Percentiles rank a stretch among this genome's conserved stretches.
Evolutionary conservation across 1,140 invertebrate species (phyloP).

Genomic region (Himalopsyche phryganea): DNA sequence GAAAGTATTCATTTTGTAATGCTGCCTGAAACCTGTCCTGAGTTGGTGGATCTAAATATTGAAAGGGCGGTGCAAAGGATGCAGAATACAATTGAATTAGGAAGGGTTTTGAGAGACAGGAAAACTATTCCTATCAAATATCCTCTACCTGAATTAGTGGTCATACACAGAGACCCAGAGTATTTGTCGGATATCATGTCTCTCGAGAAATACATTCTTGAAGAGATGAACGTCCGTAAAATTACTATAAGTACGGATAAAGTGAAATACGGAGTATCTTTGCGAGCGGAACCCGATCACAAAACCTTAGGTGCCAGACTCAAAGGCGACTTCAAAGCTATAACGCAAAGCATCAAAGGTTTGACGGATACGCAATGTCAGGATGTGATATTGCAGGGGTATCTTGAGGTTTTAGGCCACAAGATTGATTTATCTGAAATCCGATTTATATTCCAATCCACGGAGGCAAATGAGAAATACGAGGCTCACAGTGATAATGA

Average conservation of each 20-base stretch:
- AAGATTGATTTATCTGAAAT: slow-evolving; percentile 78
- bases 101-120: slow-evolving; percentile 86
- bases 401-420: slow-evolving; percentile 72
- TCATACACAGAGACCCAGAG: slow-evolving; percentile 82
- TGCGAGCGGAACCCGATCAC: slow-evolving; percentile 93
- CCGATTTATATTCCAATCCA: slow-evolving; percentile 77
- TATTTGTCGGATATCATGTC: slow-evolving; percentile 79
- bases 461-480: slow-evolving; percentile 64
- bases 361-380: slow-evolving; percentile 80
- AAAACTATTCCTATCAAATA: slow-evolving; percentile 95
- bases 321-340: slow-evolving; percentile 86
- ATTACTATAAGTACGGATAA: slow-evolving; percentile 91
- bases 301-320: slow-evolving; percentile 77
- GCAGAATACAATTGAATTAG: slow-evolving; percentile 94
- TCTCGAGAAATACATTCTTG: slow-evolving; percentile 83
- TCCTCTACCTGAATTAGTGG: slow-evolving; percentile 91
- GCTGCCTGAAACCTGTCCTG: slow-evolving; percentile 69
- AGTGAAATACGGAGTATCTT: slow-evolving; percentile 86
- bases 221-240: slow-evolving; percentile 91
- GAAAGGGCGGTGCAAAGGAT: slow-evolving; percentile 88
- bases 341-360: slow-evolving; percentile 77
- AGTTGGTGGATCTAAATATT: slow-evolving; percentile 81
- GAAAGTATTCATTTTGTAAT: slow-evolving; percentile 87
- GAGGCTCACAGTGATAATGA: slow-evolving; percentile 89
- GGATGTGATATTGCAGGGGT: slow-evolving; percentile 68